Conservation (phyloP, 2,888 invertebrate species). For the Cyrtodaria siliqua region DNA sequence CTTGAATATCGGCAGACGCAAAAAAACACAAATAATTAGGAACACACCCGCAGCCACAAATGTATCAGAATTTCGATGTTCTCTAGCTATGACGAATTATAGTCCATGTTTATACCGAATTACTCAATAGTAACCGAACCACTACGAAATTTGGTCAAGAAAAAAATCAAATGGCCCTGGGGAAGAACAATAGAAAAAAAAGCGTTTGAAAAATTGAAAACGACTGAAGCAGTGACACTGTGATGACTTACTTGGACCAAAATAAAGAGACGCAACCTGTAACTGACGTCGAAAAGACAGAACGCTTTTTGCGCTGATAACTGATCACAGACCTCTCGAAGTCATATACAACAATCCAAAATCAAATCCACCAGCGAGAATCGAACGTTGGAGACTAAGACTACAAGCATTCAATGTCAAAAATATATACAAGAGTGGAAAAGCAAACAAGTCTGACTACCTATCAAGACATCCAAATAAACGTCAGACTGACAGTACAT, state of each 20-base stretch:
- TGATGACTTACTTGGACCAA: slow-evolving; percentile 44
- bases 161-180: too few species aligned
- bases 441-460: slow-evolving; percentile 67
- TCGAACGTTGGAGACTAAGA: background rate
- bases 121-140: slow-evolving; percentile 25
- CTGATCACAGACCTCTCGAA: background rate
- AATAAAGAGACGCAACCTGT: background rate
- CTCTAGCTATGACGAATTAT: slow-evolving; percentile 27
- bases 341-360: background rate
- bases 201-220: slow-evolving; percentile 66
- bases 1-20: slow-evolving; percentile 28
- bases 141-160: too few species aligned
- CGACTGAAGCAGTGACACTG: slow-evolving; percentile 4
- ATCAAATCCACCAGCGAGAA: background rate
- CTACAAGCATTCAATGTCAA: slow-evolving; percentile 14
- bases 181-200: too few species aligned
- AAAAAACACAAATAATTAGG: background rate
- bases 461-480: slow-evolving; percentile 61
- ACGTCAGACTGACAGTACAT: slow-evolving; percentile 7
- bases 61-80: background rate
- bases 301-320: background rate
- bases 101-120: slow-evolving; percentile 19
- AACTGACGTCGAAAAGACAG: slow-evolving; percentile 60
- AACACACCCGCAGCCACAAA: background rate
- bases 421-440: slow-evolving; percentile 54